These are phyloP conservation scores for Microcebus tavaratra DNA, from an alignment of 2,113 vertebrate species.

Conservation along the genomic window DNA sequence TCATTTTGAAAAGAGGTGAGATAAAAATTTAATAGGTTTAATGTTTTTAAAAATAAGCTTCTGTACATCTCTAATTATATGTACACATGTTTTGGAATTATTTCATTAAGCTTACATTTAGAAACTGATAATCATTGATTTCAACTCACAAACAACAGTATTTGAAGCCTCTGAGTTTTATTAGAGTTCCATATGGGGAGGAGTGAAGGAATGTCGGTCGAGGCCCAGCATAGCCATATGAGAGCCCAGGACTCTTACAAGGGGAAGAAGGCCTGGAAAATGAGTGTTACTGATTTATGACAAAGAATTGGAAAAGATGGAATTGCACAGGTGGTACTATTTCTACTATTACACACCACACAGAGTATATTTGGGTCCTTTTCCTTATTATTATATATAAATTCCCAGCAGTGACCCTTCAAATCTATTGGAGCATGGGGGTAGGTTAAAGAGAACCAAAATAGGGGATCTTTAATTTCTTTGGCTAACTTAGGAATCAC, in stretches of 20 bases:
- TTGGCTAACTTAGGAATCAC: background rate
- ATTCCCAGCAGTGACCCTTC: background rate
- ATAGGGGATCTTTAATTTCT: background rate
- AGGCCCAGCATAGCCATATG: background rate
- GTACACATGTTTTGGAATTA: background rate
- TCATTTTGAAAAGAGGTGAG: background rate
- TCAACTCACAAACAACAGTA: background rate
- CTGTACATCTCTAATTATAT: background rate
- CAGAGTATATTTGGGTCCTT: background rate
- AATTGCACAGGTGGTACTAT: background rate
- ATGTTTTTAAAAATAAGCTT: background rate
- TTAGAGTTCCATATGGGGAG: background rate
- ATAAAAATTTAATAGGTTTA: background rate
- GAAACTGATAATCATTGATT: background rate
- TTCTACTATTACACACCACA: too few relatives aligned
- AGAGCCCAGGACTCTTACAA: too few relatives aligned
- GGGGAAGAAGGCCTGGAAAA: background rate
- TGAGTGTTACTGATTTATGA: background rate
- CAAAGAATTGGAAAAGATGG: background rate
- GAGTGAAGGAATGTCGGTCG: fast-evolving
- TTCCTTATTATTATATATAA: background rate
- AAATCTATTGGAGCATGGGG: background rate
- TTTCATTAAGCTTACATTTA: background rate
- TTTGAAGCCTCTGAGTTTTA: background rate
- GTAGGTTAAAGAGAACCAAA: background rate